A percentile compares a stretch with the other conserved stretches of the same genome.
phyloP scores from a whole-genome alignment of 92 coral and sea anemone genomes.

The Muricea muricata region DNA sequence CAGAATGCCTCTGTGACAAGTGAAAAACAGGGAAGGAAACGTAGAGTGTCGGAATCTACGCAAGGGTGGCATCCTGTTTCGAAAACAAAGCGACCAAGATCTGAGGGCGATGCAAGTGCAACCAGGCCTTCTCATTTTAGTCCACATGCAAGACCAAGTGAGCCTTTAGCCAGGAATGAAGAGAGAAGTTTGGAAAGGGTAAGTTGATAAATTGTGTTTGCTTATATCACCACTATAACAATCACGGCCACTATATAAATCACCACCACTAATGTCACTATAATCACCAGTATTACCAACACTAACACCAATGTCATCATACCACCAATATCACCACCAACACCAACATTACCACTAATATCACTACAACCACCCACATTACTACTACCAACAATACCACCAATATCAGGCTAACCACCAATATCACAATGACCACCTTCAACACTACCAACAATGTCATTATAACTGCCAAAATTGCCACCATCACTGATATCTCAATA shows the following conservation, averaged over 20 bases:
- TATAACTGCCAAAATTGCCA: neutral
- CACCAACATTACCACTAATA: neutral
- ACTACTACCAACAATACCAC: neutral
- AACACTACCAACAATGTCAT: neutral
- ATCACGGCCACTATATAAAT: neutral
- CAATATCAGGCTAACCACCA: neutral
- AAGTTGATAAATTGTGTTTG: neutral
- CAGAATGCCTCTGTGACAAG: neutral
- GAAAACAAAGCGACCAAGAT: constrained; percentile 22
- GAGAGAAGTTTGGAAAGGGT: constrained; percentile 29
- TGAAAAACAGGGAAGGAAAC: constrained; percentile 1
- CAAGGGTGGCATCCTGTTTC: constrained; percentile 7
- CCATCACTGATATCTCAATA: neutral
- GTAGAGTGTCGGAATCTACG: constrained; percentile 32
- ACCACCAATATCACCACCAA: neutral
- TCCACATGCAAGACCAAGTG: neutral
- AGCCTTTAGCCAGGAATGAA: neutral
- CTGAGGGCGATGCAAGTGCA: constrained; percentile 6
- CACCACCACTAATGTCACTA: neutral
- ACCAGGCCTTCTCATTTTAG: constrained; percentile 25
- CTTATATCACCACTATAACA: neutral
- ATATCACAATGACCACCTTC: neutral
- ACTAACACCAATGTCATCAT: neutral
- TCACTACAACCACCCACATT: neutral
- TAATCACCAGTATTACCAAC: neutral